Conservation (phyloP, 1,140 invertebrate genomes). For the Rhopalosiphum padi region DNA sequence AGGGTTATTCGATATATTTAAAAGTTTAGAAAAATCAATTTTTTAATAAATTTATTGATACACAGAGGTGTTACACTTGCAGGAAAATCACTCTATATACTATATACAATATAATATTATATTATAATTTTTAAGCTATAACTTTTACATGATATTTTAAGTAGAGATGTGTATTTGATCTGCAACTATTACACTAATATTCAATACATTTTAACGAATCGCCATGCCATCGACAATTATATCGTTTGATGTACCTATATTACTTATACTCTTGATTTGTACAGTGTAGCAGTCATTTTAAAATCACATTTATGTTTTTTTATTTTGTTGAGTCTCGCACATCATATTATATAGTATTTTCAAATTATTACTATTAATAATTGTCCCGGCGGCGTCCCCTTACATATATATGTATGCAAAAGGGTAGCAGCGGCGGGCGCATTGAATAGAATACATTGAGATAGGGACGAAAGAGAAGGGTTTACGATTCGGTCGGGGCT, state of each 20-base stretch:
- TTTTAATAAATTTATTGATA: not conserved
- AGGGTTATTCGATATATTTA: not conserved
- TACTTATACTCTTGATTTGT: not conserved
- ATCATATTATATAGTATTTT: conserved; percentile 20
- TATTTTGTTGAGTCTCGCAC: not conserved
- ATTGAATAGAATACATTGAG: conserved; percentile 36
- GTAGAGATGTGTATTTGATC: not conserved
- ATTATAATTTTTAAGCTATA: not conserved
- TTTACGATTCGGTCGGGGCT: conserved; percentile 22
- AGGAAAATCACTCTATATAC: not conserved
- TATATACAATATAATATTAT: not conserved
- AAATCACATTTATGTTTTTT: conserved; percentile 18
- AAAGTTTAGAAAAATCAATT: not conserved
- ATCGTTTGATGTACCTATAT: not conserved
- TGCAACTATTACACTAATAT: not conserved
- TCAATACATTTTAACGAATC: not conserved
- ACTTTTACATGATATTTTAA: not conserved
- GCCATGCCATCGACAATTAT: not conserved
- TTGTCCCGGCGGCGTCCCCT: not conserved
- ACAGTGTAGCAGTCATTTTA: not conserved
- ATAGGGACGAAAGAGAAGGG: conserved; percentile 32
- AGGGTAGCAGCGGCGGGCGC: not conserved
- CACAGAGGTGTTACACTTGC: not conserved
- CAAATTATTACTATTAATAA: conserved; percentile 35
- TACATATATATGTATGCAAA: conserved; percentile 25